Base-by-base conservation (phyloP, 2,113 vertebrate genomes). In the Xenopus laevis region DNA sequence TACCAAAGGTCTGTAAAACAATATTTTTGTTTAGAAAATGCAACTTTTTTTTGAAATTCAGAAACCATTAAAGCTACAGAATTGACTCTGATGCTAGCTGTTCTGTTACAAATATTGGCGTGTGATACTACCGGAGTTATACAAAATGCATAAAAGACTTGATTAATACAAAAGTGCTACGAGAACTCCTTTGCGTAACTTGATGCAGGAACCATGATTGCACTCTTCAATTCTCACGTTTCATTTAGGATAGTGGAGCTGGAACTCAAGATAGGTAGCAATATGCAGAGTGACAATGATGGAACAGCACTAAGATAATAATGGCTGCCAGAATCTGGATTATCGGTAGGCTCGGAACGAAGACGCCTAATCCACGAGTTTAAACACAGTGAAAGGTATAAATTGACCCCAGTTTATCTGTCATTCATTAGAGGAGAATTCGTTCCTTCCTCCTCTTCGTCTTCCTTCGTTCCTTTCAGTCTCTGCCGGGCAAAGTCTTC, bases 401-500 rank as follows among this genome's bases (percentile, higher is more conserved):
- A n/a, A 12, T 4, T 3, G 6, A 4, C 0, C 18, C 60, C 72
- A 16, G 71, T 84, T 84, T 94, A 95, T 93, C 92, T 93, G 88
- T 96, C 85, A 0, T 94, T 87, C 61, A 92, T 90, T 68, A 91
- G 89, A 0, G 95, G 93, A 0, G 93, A 94, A 79, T 93, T 89
- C 1, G 86, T 91, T 1, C 87, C 91, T 15, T 94, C 86, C 55
- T 97, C 94, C 0, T 96, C 95, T 17, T 98, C 95, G 82, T 95
- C 94, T 0, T 95, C 93, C 78, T 94, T 95, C 52, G 92, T 88
- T 2, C 92, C 94, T 10, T 94, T 95, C 78, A 98, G 92, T 71
- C 96, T 86, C 87, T 98, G 96, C 13, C 96, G 92, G 50, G 96
- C 95, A 8, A 97, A 98, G 86, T 98, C 96, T 81, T 98, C 96